These are phyloP conservation scores for Mirounga angustirostris DNA, from an alignment of 2,113 vertebrate species.

Conservation along the genomic window DNA sequence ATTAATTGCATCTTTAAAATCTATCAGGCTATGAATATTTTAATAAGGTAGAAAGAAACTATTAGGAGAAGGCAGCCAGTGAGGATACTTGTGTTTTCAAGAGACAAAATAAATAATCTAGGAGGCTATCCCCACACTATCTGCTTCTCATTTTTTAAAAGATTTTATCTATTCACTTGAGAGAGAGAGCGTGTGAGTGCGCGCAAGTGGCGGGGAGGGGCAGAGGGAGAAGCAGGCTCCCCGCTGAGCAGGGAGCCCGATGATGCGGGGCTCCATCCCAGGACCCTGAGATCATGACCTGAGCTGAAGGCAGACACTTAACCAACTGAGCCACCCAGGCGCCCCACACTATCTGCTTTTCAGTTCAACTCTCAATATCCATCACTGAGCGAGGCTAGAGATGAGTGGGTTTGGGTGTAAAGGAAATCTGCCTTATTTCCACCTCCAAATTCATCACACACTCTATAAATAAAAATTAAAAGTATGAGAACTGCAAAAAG, in stretches of 20 bases:
- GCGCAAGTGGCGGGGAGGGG: too few species aligned
- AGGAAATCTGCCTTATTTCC: neutral
- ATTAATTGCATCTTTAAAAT: constrained; percentile 70
- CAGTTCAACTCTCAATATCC: neutral
- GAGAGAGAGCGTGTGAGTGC: too few species aligned
- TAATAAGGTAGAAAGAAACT: constrained; percentile 34
- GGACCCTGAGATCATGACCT: neutral
- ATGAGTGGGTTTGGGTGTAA: neutral
- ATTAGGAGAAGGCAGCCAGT: neutral
- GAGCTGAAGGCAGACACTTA: neutral
- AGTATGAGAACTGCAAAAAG: neutral
- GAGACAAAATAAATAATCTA: neutral
- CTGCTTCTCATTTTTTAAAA: neutral
- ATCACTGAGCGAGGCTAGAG: neutral
- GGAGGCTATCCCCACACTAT: neutral
- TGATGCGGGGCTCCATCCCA: neutral
- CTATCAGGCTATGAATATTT: constrained; percentile 62
- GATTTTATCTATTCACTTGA: neutral
- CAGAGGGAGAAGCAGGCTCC: neutral
- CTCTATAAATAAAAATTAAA: neutral
- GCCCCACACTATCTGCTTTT: neutral
- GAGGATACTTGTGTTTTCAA: constrained; percentile 14
- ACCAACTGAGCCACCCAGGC: neutral
- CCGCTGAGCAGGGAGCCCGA: neutral
- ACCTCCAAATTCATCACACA: neutral